A percentile compares a stretch with the other conserved stretches of the same genome.
These are phyloP conservation scores for Cosmorhoe ocellata DNA, from an alignment of 2,888 invertebrate genomes.

Conservation along the genomic window DNA sequence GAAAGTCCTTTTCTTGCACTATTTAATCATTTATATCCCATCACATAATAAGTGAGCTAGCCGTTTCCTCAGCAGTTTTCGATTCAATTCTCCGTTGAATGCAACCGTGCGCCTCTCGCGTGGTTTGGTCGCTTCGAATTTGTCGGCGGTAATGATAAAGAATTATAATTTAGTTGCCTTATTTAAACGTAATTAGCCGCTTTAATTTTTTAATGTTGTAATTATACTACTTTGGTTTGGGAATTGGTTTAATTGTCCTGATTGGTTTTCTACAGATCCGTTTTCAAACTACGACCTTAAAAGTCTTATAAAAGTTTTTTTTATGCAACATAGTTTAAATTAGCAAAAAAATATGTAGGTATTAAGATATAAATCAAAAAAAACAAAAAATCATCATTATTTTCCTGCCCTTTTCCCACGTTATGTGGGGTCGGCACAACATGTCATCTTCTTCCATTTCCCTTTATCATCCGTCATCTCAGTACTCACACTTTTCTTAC, in stretches of 20 bases:
- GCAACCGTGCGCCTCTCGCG: slow-evolving; percentile 32
- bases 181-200: slow-evolving; percentile 24
- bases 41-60: background rate
- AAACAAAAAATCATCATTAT: too few species aligned
- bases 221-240: slow-evolving; percentile 21
- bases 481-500: too few species aligned
- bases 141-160: slow-evolving; percentile 25
- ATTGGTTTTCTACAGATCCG: slow-evolving; percentile 16
- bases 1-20: too few species aligned
- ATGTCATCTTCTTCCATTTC: too few species aligned
- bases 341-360: too few species aligned
- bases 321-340: too few species aligned
- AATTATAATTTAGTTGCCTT: slow-evolving; percentile 27
- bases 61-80: slow-evolving; percentile 16
- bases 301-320: too few species aligned
- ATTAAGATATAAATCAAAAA: too few species aligned
- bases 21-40: too few species aligned
- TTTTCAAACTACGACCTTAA: background rate
- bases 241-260: slow-evolving; percentile 18
- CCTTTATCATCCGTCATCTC: too few species aligned
- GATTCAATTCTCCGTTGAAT: slow-evolving; percentile 64
- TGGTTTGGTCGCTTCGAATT: slow-evolving; percentile 31
- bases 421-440: too few species aligned
- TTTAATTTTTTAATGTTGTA: slow-evolving; percentile 26
- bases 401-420: too few species aligned